A percentile compares a stretch with the other conserved stretches of the same genome.
These are phyloP conservation scores for Raja brachyura DNA, from an alignment of 2,113 vertebrate species.

Conservation along the genomic window DNA sequence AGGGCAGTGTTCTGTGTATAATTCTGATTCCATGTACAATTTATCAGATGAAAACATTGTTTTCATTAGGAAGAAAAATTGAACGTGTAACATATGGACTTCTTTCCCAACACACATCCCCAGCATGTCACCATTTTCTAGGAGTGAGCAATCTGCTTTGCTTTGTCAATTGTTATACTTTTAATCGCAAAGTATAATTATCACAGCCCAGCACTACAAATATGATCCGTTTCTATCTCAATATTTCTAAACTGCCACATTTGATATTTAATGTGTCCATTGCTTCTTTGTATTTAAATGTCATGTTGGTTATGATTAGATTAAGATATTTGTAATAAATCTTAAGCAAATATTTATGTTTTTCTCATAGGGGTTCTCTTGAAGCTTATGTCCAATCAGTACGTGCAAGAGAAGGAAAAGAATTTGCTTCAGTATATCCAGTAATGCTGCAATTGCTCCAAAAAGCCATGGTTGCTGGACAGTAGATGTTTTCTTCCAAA, in stretches of 20 bases:
- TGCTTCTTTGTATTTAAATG: no score
- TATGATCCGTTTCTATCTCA: background rate
- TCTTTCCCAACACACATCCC: background rate
- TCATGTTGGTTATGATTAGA: background rate
- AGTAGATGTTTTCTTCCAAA: conserved; percentile 43
- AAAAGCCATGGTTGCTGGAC: conserved; percentile 61
- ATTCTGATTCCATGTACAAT: background rate
- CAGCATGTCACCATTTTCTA: background rate
- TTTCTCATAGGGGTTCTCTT: conserved; percentile 67
- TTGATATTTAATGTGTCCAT: no score
- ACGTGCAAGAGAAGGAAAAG: conserved; percentile 78
- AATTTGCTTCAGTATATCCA: conserved; percentile 90
- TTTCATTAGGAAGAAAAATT: no score
- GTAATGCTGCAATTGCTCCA: conserved; percentile 91
- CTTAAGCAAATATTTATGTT: background rate
- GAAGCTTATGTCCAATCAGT: conserved; percentile 93
- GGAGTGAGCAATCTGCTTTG: background rate
- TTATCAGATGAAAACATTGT: background rate
- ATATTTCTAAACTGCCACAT: no score
- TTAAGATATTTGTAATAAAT: background rate
- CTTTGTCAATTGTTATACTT: conserved; percentile 7
- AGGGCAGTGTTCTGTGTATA: no score
- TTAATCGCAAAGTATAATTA: background rate
- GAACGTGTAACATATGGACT: background rate
- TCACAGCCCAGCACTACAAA: background rate